phyloP scores from a whole-genome alignment of 2,797 vertebrate species.

The Trachurus trachurus region DNA sequence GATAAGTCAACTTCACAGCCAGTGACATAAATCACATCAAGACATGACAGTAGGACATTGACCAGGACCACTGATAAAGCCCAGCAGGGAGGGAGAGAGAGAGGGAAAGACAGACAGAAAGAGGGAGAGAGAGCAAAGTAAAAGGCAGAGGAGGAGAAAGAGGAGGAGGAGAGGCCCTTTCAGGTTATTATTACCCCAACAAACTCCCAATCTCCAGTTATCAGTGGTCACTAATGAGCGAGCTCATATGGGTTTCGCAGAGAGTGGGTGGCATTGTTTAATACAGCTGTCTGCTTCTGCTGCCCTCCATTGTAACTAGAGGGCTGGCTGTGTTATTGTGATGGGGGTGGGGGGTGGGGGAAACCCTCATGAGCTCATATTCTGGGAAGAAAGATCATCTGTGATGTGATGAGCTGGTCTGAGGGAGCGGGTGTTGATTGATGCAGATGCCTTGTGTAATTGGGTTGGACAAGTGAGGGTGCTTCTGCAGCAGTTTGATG shows the following conservation, averaged over 20 bases:
- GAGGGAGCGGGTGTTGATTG: slow-evolving; percentile 15
- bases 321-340: slow-evolving; percentile 26
- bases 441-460: slow-evolving; percentile 31
- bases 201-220: slow-evolving; percentile 61
- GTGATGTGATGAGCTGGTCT: slow-evolving; percentile 25
- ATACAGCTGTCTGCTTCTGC: slow-evolving; percentile 65
- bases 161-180: slow-evolving; percentile 75
- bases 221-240: slow-evolving; percentile 64
- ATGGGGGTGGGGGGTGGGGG: neutral
- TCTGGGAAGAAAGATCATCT: slow-evolving; percentile 42
- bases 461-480: neutral
- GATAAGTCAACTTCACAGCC: slow-evolving; percentile 93
- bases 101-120: slow-evolving; percentile 38
- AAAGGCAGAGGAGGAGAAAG: slow-evolving; percentile 32
- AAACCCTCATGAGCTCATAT: slow-evolving; percentile 37
- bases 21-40: slow-evolving; percentile 93
- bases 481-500: slow-evolving; percentile 18
- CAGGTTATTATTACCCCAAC: slow-evolving; percentile 76
- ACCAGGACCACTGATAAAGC: slow-evolving; percentile 93
- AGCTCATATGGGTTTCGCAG: slow-evolving; percentile 31
- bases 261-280: slow-evolving; percentile 66
- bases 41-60: slow-evolving; percentile 94
- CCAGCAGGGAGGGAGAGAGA: slow-evolving; percentile 73
- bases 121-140: slow-evolving; percentile 49
- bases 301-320: slow-evolving; percentile 33